These are phyloP conservation scores for Magallana angulata DNA, from an alignment of 1,140 invertebrate genomes.

Conservation along the genomic window DNA sequence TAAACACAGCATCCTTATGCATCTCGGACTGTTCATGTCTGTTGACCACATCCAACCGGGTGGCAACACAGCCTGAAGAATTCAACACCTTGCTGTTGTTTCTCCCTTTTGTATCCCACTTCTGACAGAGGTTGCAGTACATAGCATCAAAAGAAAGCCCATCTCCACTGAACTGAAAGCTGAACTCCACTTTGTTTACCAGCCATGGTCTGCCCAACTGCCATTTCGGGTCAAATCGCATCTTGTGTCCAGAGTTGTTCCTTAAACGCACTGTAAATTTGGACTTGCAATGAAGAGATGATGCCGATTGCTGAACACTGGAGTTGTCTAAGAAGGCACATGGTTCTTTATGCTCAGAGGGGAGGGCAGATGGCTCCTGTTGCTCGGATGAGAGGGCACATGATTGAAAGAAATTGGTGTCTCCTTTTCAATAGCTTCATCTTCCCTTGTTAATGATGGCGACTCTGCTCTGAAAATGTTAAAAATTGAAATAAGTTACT, in stretches of 20 bases:
- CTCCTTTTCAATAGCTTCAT: background rate
- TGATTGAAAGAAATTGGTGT: background rate
- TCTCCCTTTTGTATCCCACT: background rate
- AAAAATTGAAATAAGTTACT: background rate
- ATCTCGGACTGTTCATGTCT: conserved; percentile 10
- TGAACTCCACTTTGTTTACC: background rate
- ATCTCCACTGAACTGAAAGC: too few species aligned
- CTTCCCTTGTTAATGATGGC: background rate
- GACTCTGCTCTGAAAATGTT: background rate
- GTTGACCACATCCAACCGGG: background rate
- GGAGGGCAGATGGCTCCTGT: background rate
- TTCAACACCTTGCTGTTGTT: background rate
- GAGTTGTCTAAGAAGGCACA: too few species aligned
- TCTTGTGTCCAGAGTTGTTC: background rate
- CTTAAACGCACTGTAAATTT: background rate
- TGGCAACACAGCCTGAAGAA: background rate
- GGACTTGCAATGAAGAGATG: too few species aligned
- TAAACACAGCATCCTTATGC: background rate
- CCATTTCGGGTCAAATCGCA: background rate
- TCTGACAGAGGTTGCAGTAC: conserved; percentile 4
- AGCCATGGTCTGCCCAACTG: background rate
- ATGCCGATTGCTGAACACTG: too few species aligned
- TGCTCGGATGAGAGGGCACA: background rate
- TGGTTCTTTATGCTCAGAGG: too few species aligned
- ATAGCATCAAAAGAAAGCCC: background rate